A percentile compares a stretch with the other conserved stretches of the same genome.
Evolutionary conservation across 2,797 vertebrate genomes (phyloP).

Genomic region (Ctenochaetus hawaiiensis): DNA sequence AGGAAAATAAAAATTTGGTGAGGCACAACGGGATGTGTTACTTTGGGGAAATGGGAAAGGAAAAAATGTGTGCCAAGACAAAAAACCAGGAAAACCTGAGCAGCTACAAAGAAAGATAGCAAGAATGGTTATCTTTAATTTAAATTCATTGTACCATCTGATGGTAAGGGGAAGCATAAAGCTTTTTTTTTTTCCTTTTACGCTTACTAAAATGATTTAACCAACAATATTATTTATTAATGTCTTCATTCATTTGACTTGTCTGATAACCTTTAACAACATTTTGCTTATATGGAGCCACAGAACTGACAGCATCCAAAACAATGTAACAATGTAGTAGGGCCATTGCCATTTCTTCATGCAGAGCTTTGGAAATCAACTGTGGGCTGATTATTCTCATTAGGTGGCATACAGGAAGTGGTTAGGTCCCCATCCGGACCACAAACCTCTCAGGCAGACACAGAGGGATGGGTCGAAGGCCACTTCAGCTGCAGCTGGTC

Average conservation of each 20-base stretch:
- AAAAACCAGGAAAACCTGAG: not conserved
- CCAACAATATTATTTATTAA: not conserved
- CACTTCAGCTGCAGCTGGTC: constrained; percentile 77
- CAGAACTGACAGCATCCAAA: no score
- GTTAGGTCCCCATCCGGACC: constrained; percentile 57
- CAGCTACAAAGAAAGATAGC: not conserved
- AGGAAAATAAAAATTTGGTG: not conserved
- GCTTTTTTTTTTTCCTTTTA: not conserved
- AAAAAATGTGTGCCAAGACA: not conserved
- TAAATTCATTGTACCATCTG: not conserved
- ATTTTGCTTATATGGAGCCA: not conserved
- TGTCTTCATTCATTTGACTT: not conserved
- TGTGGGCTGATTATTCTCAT: constrained; percentile 48
- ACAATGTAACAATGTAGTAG: not conserved
- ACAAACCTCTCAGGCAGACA: constrained; percentile 49
- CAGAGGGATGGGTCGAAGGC: constrained; percentile 65
- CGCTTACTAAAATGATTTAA: no score
- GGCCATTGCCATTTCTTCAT: constrained; percentile 20
- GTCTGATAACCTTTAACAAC: not conserved
- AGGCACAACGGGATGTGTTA: not conserved
- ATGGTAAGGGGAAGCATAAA: not conserved
- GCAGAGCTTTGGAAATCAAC: constrained; percentile 45
- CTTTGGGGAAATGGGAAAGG: not conserved
- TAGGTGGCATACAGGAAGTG: constrained; percentile 62
- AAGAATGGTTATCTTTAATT: not conserved